A percentile compares a stretch with the other conserved stretches of the same genome.
phyloP scores from a whole-genome alignment of 2,888 invertebrate genomes.

The Tortricodes alternella region DNA sequence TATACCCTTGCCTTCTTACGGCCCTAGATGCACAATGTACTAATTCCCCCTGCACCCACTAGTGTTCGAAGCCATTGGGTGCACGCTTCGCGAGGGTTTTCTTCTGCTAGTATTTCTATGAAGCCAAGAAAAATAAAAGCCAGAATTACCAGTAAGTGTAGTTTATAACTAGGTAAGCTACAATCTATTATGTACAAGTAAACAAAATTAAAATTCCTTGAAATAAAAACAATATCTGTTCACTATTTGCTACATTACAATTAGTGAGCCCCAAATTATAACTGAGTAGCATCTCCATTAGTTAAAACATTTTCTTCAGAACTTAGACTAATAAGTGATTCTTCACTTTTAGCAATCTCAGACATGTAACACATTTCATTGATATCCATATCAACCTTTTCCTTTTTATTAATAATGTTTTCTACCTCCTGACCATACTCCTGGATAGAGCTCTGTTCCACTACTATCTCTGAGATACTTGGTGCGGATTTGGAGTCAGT shows the following conservation, averaged over 20 bases:
- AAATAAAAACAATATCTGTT: constrained; percentile 1
- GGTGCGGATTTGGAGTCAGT: background rate
- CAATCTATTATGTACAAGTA: constrained; percentile 20
- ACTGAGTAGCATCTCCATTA: background rate
- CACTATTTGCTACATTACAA: constrained; percentile 7
- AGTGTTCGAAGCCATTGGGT: no score
- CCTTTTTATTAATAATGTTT: background rate
- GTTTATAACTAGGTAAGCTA: constrained; percentile 18
- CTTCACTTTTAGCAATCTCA: constrained; percentile 6
- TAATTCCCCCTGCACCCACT: no score
- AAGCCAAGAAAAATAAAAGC: background rate
- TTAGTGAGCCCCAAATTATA: constrained; percentile 11
- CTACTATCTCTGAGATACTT: constrained; percentile 2
- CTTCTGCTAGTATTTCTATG: no score
- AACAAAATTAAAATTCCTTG: constrained; percentile 17
- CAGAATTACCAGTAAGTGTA: background rate
- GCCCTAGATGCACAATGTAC: no score
- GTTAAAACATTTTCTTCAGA: background rate
- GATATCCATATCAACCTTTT: background rate
- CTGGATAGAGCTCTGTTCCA: background rate
- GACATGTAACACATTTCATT: background rate
- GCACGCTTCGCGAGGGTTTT: no score
- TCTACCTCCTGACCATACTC: background rate
- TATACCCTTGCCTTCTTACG: no score
- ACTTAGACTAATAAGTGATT: background rate